phyloP scores from a whole-genome alignment of 2,113 vertebrate species.

The Pungitius pungitius region DNA sequence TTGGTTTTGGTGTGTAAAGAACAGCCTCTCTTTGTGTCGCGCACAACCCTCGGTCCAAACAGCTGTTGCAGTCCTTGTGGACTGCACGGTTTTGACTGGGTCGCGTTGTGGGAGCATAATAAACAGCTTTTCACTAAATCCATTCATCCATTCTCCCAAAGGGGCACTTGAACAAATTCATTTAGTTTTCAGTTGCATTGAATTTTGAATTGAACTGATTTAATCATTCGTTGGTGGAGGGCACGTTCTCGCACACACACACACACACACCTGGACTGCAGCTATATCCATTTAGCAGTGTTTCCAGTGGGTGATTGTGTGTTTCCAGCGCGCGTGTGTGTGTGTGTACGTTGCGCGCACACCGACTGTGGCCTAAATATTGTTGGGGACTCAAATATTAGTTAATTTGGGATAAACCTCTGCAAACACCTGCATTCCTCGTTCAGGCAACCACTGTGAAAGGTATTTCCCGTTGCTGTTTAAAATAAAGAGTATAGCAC shows the following conservation, averaged over 20 bases:
- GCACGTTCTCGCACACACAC: neutral
- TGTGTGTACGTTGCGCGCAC: neutral
- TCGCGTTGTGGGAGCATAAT: neutral
- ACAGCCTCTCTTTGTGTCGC: neutral
- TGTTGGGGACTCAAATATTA: conserved; percentile 71
- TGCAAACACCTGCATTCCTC: conserved; percentile 45
- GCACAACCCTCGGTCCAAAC: neutral
- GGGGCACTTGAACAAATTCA: conserved; percentile 8
- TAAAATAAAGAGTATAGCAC: conserved; percentile 32
- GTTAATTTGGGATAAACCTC: conserved; percentile 71
- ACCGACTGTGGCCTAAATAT: conserved; percentile 34
- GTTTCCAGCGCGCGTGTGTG: conserved; percentile 20
- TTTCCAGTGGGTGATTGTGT: conserved; percentile 19
- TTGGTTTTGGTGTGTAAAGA: neutral
- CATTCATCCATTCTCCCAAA: conserved; percentile 4
- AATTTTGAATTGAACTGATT: conserved; percentile 16
- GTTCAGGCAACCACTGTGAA: conserved; percentile 44
- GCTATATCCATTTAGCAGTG: conserved; percentile 12
- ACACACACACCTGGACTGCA: neutral
- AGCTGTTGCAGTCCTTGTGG: neutral
- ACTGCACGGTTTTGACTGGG: neutral
- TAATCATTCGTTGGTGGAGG: conserved; percentile 17
- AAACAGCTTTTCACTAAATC: conserved; percentile 12
- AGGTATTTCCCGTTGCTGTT: conserved; percentile 37
- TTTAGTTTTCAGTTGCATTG: conserved; percentile 11